Percentiles rank a stretch among this genome's conserved stretches.
phyloP scores from a whole-genome alignment of 2,888 invertebrate species.

The Dasysyrphus albostriatus region DNA sequence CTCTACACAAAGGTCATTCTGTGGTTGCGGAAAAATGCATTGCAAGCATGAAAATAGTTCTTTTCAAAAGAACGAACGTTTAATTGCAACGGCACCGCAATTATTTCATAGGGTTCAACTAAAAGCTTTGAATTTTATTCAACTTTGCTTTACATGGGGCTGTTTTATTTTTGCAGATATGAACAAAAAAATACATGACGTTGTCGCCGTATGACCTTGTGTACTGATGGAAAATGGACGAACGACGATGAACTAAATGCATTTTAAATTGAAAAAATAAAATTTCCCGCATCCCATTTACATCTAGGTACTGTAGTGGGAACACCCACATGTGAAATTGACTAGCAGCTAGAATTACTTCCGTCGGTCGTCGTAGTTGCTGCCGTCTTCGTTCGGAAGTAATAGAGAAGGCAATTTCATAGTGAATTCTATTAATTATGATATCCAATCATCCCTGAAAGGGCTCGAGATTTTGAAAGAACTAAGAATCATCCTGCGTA shows the following conservation, averaged over 20 bases:
- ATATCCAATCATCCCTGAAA: conserved; percentile 51
- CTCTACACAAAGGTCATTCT: conserved; percentile 48
- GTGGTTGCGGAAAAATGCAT: conserved; percentile 46
- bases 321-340: not conserved
- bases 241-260: conserved; percentile 36
- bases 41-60: conserved; percentile 36
- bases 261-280: conserved; percentile 44
- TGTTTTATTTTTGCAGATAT: conserved; percentile 23
- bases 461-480: conserved; percentile 16
- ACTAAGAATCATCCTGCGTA: conserved; percentile 23
- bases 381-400: conserved; percentile 14
- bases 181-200: conserved; percentile 7
- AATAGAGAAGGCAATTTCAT: conserved; percentile 59
- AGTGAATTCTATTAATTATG: conserved; percentile 59
- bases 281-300: conserved; percentile 32
- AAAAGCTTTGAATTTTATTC: conserved; percentile 19
- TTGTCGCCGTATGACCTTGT: conserved; percentile 44
- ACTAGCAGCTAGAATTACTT: conserved; percentile 34
- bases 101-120: conserved; percentile 16
- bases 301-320: not conserved
- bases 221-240: conserved; percentile 35
- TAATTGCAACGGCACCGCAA: conserved; percentile 52
- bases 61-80: conserved; percentile 41
- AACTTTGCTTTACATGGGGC: conserved; percentile 16
- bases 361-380: conserved; percentile 7